Percentiles rank a stretch among this genome's conserved stretches.
Evolutionary conservation across 2,888 invertebrate genomes (phyloP).

Genomic region (Plemyria rubiginata): DNA sequence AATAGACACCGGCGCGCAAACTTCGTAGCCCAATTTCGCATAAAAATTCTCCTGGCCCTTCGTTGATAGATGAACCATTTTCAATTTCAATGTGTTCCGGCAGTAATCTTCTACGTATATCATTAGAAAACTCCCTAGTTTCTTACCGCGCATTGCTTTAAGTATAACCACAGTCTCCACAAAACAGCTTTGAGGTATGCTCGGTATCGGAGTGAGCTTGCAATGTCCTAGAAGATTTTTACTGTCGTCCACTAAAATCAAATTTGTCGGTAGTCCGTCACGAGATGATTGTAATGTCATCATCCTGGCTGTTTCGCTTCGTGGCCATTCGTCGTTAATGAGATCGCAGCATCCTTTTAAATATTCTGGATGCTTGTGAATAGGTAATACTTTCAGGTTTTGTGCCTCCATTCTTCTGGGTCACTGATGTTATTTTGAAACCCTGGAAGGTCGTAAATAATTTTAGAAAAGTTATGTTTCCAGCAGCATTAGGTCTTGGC

Average conservation of each 20-base stretch:
- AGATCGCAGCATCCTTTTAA: conserved; percentile 89
- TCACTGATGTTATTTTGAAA: background rate
- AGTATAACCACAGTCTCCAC: conserved; percentile 93
- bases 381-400: conserved; percentile 84
- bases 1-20: conserved; percentile 89
- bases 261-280: conserved; percentile 89
- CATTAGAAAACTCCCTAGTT: conserved; percentile 91
- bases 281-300: conserved; percentile 89
- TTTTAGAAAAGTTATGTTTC: background rate
- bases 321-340: conserved; percentile 94
- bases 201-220: conserved; percentile 90
- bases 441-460: no score
- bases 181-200: conserved; percentile 89
- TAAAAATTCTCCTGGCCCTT: conserved; percentile 92
- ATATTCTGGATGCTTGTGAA: conserved; percentile 90
- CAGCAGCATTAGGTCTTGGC: conserved; percentile 16
- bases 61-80: conserved; percentile 88
- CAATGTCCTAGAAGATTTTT: conserved; percentile 90
- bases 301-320: conserved; percentile 91
- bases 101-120: conserved; percentile 90
- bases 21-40: conserved; percentile 88
- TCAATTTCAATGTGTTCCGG: conserved; percentile 84
- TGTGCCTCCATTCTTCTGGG: conserved; percentile 59
- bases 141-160: conserved; percentile 88
- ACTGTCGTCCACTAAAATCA: conserved; percentile 86